Percentiles rank a stretch among this genome's conserved stretches.
phyloP scores from a whole-genome alignment of 2,797 vertebrate species.

The Scarus forsteni region DNA sequence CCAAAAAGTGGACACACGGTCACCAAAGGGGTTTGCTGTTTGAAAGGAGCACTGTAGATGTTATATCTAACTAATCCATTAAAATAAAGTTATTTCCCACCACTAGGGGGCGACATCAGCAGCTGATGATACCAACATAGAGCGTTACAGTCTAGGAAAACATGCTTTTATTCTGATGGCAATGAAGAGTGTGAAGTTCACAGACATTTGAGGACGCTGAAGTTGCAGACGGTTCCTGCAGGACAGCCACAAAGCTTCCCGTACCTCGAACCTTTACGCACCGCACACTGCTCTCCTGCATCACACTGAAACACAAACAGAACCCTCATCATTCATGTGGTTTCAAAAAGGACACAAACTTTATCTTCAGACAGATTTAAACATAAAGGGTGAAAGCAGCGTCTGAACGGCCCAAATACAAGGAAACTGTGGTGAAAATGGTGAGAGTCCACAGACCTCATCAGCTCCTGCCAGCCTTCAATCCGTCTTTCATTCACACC shows the following conservation, averaged over 20 bases:
- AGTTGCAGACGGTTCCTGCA: constrained; percentile 68
- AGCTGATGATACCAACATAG: neutral
- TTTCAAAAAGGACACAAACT: no score
- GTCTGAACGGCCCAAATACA: no score
- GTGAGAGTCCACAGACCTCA: no score
- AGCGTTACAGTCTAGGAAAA: constrained; percentile 23
- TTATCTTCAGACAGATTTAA: no score
- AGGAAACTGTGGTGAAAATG: no score
- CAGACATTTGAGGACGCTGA: constrained; percentile 50
- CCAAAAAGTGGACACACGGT: no score
- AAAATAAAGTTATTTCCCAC: neutral
- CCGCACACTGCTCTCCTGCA: constrained; percentile 78
- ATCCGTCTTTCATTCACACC: no score
- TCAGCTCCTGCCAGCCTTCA: no score
- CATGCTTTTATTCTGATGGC: constrained; percentile 37
- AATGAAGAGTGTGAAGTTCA: neutral
- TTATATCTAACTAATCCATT: no score
- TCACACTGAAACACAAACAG: constrained; percentile 43
- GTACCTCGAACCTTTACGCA: constrained; percentile 82
- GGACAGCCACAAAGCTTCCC: constrained; percentile 86
- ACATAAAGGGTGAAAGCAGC: no score
- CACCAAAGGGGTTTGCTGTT: no score
- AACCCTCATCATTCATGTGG: neutral
- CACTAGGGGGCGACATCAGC: neutral
- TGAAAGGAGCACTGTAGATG: no score